These are phyloP conservation scores for Bettongia penicillata DNA, from an alignment of 2,113 vertebrate species.

Conservation along the genomic window DNA sequence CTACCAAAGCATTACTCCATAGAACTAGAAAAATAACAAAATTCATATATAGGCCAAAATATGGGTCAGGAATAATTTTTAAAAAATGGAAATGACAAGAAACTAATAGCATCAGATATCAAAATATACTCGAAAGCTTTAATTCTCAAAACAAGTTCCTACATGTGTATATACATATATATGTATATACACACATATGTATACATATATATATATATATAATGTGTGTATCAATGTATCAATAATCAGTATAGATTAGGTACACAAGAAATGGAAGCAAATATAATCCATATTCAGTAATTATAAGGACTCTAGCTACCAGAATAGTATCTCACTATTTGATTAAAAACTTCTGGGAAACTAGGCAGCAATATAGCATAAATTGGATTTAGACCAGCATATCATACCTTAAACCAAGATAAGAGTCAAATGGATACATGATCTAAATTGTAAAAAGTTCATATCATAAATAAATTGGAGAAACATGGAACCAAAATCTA, in stretches of 20 bases:
- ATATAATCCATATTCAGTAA: neutral
- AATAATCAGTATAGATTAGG: no score
- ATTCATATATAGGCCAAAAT: neutral
- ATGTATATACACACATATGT: no score
- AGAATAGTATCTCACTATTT: neutral
- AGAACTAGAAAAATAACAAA: neutral
- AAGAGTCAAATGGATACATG: neutral
- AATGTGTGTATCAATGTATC: no score
- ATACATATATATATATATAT: rapidly evolving
- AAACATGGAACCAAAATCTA: neutral
- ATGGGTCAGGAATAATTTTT: neutral
- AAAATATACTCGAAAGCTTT: neutral
- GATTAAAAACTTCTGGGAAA: neutral
- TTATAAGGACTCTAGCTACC: neutral
- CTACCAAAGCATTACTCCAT: neutral
- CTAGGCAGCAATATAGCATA: neutral
- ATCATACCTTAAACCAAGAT: neutral
- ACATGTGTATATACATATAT: neutral
- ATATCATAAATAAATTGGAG: neutral
- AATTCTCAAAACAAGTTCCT: neutral
- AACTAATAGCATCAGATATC: neutral
- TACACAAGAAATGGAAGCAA: neutral
- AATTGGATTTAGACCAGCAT: neutral
- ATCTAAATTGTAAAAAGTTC: neutral
- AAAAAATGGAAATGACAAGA: neutral